Evolutionary conservation across 1,140 invertebrate genomes (phyloP).

Genomic region (Lamellibrachia luymesi): DNA sequence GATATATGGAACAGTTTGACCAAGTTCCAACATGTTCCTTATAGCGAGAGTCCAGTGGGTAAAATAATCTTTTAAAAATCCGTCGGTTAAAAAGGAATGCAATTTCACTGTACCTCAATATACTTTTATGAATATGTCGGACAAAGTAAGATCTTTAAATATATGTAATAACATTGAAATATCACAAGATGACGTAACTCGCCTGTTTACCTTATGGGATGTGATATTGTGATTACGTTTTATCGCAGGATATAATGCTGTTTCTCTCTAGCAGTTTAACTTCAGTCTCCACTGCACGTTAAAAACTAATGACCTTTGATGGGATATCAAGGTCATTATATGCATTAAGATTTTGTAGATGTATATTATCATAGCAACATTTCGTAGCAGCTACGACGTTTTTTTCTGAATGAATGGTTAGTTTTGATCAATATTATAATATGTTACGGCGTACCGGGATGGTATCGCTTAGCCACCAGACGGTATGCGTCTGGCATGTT

Average conservation of each 20-base stretch:
- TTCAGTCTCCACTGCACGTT: not conserved
- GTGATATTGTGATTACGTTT: not conserved
- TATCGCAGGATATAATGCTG: not conserved
- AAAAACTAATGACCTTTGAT: not conserved
- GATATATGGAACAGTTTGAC: too few species aligned
- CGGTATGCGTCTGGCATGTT: not conserved
- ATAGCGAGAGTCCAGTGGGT: too few species aligned
- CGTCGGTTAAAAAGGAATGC: not conserved
- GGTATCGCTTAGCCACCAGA: not conserved
- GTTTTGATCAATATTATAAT: not conserved
- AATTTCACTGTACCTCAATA: not conserved
- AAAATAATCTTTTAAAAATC: too few species aligned
- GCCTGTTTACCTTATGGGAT: too few species aligned
- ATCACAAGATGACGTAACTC: too few species aligned
- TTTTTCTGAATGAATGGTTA: not conserved
- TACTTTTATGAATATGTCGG: not conserved
- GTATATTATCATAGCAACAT: not conserved
- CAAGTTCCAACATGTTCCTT: too few species aligned
- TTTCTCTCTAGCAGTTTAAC: not conserved
- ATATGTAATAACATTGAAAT: not conserved
- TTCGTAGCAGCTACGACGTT: not conserved
- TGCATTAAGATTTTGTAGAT: not conserved
- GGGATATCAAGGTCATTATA: not conserved
- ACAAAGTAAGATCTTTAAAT: not conserved
- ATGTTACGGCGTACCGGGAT: not conserved